Evolutionary conservation across 2,797 vertebrate genomes (phyloP).

Genomic region (Pogoniulus pusillus): DNA sequence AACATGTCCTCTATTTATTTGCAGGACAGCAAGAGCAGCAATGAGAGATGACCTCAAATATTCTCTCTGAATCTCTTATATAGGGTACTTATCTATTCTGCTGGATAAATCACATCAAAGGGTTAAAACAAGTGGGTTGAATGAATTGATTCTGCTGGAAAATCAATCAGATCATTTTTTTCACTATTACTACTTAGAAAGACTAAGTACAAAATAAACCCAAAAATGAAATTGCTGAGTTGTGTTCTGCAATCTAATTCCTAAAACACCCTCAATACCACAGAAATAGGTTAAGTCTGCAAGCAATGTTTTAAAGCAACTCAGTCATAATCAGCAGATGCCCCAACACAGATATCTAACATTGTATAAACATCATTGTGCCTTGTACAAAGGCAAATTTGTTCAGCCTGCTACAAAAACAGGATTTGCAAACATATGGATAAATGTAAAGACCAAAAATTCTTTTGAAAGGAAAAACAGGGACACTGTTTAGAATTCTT

Average conservation of each 20-base stretch:
- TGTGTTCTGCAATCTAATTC: not conserved
- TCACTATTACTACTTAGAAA: not conserved
- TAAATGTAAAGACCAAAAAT: not conserved
- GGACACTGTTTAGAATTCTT: not conserved
- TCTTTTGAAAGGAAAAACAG: not conserved
- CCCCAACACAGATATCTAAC: not conserved
- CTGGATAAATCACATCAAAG: not conserved
- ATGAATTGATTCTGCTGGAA: not conserved
- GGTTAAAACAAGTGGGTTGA: not conserved
- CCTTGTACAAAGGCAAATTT: not conserved
- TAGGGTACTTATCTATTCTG: not conserved
- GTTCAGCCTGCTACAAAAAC: not conserved
- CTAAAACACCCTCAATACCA: not conserved
- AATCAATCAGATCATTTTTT: not conserved
- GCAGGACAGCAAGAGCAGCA: slow-evolving; percentile 14
- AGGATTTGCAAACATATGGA: not conserved
- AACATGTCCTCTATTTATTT: not conserved
- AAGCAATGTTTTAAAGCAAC: not conserved
- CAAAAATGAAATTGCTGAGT: not conserved
- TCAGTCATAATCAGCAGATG: not conserved
- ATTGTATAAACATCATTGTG: too few species aligned
- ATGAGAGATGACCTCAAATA: not conserved
- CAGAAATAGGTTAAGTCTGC: not conserved
- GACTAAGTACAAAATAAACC: not conserved
- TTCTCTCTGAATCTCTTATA: not conserved